These are phyloP conservation scores for Azemiops feae DNA, from an alignment of 2,113 vertebrate species.

Conservation along the genomic window DNA sequence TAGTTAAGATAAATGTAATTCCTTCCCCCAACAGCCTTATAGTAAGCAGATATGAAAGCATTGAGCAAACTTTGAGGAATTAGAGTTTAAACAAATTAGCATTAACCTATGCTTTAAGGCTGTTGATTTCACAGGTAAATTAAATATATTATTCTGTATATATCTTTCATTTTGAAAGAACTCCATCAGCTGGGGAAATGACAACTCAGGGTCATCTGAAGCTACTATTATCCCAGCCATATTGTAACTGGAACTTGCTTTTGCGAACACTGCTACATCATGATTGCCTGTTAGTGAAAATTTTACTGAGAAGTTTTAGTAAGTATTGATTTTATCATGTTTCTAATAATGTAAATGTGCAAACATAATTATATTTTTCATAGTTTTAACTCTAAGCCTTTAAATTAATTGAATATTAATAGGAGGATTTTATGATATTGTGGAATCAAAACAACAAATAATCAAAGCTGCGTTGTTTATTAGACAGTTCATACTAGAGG, in stretches of 20 bases:
- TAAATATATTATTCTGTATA: constrained; percentile 69
- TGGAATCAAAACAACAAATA: not conserved
- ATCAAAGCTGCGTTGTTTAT: not conserved
- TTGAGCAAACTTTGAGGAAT: constrained; percentile 76
- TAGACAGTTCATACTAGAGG: not conserved
- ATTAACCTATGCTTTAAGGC: constrained; percentile 73
- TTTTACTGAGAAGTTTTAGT: constrained; percentile 84
- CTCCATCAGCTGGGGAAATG: constrained; percentile 72
- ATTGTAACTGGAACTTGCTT: constrained; percentile 82
- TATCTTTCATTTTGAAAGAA: constrained; percentile 80
- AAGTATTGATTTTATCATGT: constrained; percentile 67
- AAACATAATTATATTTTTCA: constrained; percentile 9
- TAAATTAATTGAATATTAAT: constrained; percentile 22
- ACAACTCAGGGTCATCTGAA: constrained; percentile 80
- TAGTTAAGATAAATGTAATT: constrained; percentile 86
- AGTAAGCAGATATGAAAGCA: constrained; percentile 77
- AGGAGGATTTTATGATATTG: not conserved
- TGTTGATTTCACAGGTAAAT: constrained; percentile 77
- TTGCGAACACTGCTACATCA: constrained; percentile 80
- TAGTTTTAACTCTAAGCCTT: constrained; percentile 5
- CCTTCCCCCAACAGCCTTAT: constrained; percentile 79
- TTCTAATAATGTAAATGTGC: constrained; percentile 23
- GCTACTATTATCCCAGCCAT: constrained; percentile 87
- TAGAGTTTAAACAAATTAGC: constrained; percentile 77
- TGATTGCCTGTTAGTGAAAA: constrained; percentile 83